phyloP scores from a whole-genome alignment of 64 coral and sea anemone genomes.

The Montipora sp. region DNA sequence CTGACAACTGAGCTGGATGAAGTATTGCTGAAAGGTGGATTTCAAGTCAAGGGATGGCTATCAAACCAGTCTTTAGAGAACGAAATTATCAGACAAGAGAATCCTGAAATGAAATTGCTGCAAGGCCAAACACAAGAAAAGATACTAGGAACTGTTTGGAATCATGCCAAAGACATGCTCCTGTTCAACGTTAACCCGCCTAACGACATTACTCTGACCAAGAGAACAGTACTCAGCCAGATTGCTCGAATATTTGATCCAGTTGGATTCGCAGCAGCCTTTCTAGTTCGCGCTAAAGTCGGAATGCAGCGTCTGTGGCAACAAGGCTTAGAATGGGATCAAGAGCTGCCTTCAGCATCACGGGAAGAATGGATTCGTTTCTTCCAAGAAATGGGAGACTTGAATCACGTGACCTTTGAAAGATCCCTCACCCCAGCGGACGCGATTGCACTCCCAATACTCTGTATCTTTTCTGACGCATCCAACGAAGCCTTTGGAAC shows the following conservation, averaged over 20 bases:
- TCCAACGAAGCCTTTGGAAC: too few species aligned
- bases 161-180: slow-evolving; percentile 10
- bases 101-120: slow-evolving; percentile 37
- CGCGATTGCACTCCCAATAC: slow-evolving; percentile 25
- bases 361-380: slow-evolving; percentile 23
- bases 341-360: slow-evolving; percentile 2
- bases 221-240: slow-evolving; percentile 52
- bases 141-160: slow-evolving; percentile 40
- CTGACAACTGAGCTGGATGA: slow-evolving; percentile 49
- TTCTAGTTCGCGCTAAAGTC: too few species aligned
- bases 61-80: slow-evolving; percentile 56
- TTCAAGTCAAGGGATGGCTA: too few species aligned
- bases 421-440: slow-evolving; percentile 21
- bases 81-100: slow-evolving; percentile 19
- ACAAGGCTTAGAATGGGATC: too few species aligned
- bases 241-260: slow-evolving; percentile 57
- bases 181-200: slow-evolving; percentile 23
- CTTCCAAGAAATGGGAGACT: not conserved
- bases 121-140: slow-evolving; percentile 55
- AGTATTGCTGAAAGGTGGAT: slow-evolving; percentile 5
- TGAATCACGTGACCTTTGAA: slow-evolving; percentile 41
- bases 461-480: not conserved
- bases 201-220: slow-evolving; percentile 27
- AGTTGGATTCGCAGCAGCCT: slow-evolving; percentile 30
- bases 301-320: too few species aligned